Percentiles rank a stretch among this genome's conserved stretches.
phyloP scores from a whole-genome alignment of 2,797 vertebrate genomes.

The Schizopygopsis malacanthus region DNA sequence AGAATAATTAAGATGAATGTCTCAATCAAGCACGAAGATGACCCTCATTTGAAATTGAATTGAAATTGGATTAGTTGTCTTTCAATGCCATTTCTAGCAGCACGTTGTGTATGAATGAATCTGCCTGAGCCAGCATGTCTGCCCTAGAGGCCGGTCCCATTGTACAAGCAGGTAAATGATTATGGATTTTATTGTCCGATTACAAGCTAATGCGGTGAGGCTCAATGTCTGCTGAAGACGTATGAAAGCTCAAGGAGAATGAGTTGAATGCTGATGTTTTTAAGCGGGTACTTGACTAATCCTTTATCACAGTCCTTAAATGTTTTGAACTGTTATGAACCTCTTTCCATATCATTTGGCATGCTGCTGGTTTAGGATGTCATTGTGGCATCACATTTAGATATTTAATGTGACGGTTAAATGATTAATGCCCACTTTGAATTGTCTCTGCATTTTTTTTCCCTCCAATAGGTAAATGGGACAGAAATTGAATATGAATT shows the following conservation, averaged over 20 bases:
- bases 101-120: conserved; percentile 22
- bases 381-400: not conserved
- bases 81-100: not conserved
- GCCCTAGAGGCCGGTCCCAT: not conserved
- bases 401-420: conserved; percentile 33
- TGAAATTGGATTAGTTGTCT: conserved; percentile 40
- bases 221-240: not conserved
- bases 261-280: conserved; percentile 15
- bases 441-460: conserved; percentile 39
- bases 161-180: conserved; percentile 45
- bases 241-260: conserved; percentile 10
- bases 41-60: conserved; percentile 47
- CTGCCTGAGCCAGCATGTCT: conserved; percentile 6
- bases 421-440: conserved; percentile 34
- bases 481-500: conserved; percentile 99
- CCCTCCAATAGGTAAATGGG: conserved; percentile 87
- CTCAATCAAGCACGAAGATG: conserved; percentile 48
- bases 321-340: conserved; percentile 32
- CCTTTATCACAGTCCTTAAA: conserved; percentile 8
- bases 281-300: not conserved
- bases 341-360: conserved; percentile 16
- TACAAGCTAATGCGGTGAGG: conserved; percentile 16
- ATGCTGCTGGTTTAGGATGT: not conserved
- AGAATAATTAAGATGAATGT: conserved; percentile 37
- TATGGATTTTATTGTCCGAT: conserved; percentile 60